These are phyloP conservation scores for Agrotis segetum DNA, from an alignment of 2,888 invertebrate species.

Conservation along the genomic window DNA sequence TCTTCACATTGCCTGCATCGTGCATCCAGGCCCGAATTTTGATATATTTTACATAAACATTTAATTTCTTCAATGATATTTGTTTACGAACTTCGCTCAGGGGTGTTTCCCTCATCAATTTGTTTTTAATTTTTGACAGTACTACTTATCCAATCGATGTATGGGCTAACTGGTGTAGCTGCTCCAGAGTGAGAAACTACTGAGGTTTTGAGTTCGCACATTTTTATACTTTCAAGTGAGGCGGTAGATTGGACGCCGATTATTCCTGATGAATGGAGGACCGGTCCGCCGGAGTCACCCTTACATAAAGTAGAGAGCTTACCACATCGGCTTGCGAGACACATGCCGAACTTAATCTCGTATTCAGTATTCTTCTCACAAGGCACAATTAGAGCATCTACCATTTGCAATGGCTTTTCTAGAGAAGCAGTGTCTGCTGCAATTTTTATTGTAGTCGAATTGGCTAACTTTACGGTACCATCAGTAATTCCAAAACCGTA, in stretches of 20 bases:
- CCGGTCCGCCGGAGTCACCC: slow-evolving; percentile 46
- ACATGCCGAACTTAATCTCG: slow-evolving; percentile 1
- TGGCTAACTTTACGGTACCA: fast-evolving
- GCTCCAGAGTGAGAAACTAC: slow-evolving; percentile 9
- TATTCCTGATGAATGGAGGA: slow-evolving; percentile 42
- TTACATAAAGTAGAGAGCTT: neutral
- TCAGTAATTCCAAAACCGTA: slow-evolving; percentile 35
- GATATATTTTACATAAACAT: too few species aligned
- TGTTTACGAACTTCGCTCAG: too few species aligned
- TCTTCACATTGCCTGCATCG: too few species aligned
- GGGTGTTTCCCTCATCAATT: neutral
- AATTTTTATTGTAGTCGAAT: fast-evolving
- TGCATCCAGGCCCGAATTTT: too few species aligned
- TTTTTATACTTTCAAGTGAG: fast-evolving
- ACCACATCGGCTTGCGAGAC: slow-evolving; percentile 34
- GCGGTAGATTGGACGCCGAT: slow-evolving; percentile 30
- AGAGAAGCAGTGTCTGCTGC: neutral
- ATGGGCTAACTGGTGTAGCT: slow-evolving; percentile 29
- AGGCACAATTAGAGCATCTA: slow-evolving; percentile 26
- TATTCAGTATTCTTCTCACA: fast-evolving
- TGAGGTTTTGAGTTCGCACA: neutral
- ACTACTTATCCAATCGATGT: slow-evolving; percentile 39
- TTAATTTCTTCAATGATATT: too few species aligned
- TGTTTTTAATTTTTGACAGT: neutral
- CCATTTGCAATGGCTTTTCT: slow-evolving; percentile 27